Base-by-base conservation (phyloP, 2,888 invertebrate genomes). In the Pantelozetes paolii region DNA sequence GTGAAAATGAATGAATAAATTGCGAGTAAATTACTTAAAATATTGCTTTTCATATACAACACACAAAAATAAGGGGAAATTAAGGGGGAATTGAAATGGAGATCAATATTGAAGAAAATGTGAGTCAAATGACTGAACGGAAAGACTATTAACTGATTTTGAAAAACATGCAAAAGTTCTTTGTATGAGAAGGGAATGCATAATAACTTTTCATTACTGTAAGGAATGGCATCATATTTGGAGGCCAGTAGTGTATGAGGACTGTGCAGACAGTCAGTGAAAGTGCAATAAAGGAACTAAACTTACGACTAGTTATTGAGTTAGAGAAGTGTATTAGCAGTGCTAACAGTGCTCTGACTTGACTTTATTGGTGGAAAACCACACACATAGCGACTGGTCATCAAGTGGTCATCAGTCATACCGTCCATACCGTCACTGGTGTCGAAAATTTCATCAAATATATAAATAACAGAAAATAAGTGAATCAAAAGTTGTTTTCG, bases 151-250 rank as follows among this genome's bases (percentile, higher is more conserved):
- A 69, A 36, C 69, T 8, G 45, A 45, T 26, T 42, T 42, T 67
- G 67, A 45, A 69, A 54, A 69, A 69, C 69, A 69, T 69, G 69
- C 42, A 45, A 69, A 45, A 69, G 20, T 32, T 69, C 36, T 45
- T 67, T 45, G 26, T 45, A 69, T 64, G 69, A 45, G 69, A 69
- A 69, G 69, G 69, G 42, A 64, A 69, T 69, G 45, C 45, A 69
- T 69, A 69, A 69, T 69, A 69, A 69, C 23, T 69, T 69, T 69
- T 69, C 42, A 69, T 69, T 45, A 42, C 69, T 45, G 23, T 40
- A 69, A 28, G 45, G 20, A 42, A 36, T 13, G 6, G 2, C 32
- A 18, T 13, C 20, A 13, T 59, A 28, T 28, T 15, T 59, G 32
- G 28, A 59, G 54, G 23, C 36, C 36, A 36, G 9, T 36, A 36